A percentile compares a stretch with the other conserved stretches of the same genome.
These are phyloP conservation scores for Meteorus colon DNA, from an alignment of 2,888 invertebrate genomes.

Conservation along the genomic window DNA sequence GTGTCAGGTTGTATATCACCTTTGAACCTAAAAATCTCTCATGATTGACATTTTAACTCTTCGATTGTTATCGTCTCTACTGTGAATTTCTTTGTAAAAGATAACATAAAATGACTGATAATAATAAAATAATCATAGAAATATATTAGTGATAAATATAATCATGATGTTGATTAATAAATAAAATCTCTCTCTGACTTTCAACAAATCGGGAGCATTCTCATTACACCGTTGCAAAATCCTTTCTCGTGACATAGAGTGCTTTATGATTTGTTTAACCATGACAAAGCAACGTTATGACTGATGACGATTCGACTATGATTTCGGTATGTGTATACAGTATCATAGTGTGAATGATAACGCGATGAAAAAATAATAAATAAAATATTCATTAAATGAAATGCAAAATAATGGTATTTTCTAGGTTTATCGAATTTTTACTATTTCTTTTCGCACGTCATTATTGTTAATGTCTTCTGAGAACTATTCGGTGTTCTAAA, in stretches of 20 bases:
- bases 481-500: too few species aligned
- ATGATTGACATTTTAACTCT: not conserved
- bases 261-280: conserved; percentile 22
- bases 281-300: conserved; percentile 16
- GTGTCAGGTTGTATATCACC: not conserved
- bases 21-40: not conserved
- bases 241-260: not conserved
- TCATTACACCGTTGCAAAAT: not conserved
- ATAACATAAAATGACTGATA: not conserved
- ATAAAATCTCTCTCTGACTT: conserved; percentile 3
- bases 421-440: not conserved
- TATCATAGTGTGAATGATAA: not conserved
- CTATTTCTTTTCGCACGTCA: not conserved
- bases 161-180: not conserved
- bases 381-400: not conserved
- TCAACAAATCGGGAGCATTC: not conserved
- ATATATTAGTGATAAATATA: not conserved
- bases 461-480: not conserved
- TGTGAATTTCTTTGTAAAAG: not conserved
- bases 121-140: not conserved
- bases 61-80: not conserved
- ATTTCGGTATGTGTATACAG: not conserved
- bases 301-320: not conserved
- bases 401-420: not conserved
- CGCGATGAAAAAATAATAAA: not conserved